Base-by-base conservation (phyloP, 2,113 vertebrate genomes). In the Ardeotis arabs region DNA sequence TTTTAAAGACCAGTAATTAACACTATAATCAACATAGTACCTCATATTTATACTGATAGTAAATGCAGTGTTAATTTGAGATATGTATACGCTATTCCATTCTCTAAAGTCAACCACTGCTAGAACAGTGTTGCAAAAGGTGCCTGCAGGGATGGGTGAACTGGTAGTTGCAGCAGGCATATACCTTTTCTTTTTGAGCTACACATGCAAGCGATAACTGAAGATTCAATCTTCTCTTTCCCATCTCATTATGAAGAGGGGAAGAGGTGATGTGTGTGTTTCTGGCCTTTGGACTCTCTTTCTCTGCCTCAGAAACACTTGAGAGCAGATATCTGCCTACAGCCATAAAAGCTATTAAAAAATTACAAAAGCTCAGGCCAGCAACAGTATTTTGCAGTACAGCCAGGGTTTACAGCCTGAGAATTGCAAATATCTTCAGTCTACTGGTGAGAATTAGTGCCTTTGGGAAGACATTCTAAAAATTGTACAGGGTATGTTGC, bases 321-420 rank as follows among this genome's bases (percentile, higher is more conserved):
- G 92, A 95, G 90, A 90, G 44, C 6, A 75, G 49, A 33, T 87
- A 92, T 74, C 88, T 89, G 90, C 95, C 94, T 95, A 90, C 85
- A 95, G 94, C 73, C 69, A 96, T 92, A 93, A 96, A 96, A 95
- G 47, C 94, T 90, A 92, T 96, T 96, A 96, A 92, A 95, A 96
- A 93, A 96, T 95, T 96, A 94, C 90, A 93, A 87, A 96, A 92
- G 44, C 68, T 84, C 49, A 78, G 60, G 79, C 96, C 92, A 94
- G 79, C 44, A 94, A 56, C 31, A 86, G 75, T 56, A 68, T 93
- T 92, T 91, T 90, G 73, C 83, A 93, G 69, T 93, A 93, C 83
- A 93, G 49, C 35, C 64, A 86, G 68, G 53, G 78, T 93, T 90
- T 96, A 72, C 53, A 75, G 60, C 35, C 72, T 60, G 95, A 78